Percentiles rank a stretch among this genome's conserved stretches.
These are phyloP conservation scores for Arenaria interpres DNA, from an alignment of 2,113 vertebrate genomes.

Conservation along the genomic window DNA sequence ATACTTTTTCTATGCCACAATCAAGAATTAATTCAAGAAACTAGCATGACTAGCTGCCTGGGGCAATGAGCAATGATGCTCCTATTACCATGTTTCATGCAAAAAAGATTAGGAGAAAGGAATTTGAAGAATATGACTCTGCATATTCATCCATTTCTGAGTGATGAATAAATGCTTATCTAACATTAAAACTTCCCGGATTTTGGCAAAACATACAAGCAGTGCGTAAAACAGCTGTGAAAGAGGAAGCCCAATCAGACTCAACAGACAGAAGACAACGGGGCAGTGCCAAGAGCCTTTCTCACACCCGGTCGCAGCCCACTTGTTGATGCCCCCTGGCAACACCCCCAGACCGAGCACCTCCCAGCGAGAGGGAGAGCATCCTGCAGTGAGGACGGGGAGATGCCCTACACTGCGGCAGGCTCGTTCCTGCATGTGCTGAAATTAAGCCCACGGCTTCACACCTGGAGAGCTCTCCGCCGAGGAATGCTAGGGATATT, in stretches of 20 bases:
- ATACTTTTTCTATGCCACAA: not conserved
- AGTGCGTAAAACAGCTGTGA: not conserved
- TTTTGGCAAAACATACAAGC: not conserved
- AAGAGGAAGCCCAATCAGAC: not conserved
- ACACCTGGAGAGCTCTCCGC: not conserved
- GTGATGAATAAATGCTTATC: not conserved
- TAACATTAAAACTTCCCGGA: not conserved
- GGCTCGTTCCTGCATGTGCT: accelerated
- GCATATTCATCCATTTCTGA: not conserved
- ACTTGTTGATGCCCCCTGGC: not conserved
- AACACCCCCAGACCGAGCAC: not conserved
- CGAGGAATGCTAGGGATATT: not conserved
- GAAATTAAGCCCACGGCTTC: not conserved
- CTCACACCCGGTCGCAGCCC: not conserved
- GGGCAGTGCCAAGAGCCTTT: not conserved
- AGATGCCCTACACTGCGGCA: not conserved
- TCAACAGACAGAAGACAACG: not conserved
- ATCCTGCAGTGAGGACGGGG: not conserved
- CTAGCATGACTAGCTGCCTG: not conserved
- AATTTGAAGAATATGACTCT: not conserved
- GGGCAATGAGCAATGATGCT: not conserved
- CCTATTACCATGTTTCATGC: not conserved
- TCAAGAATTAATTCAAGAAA: not conserved
- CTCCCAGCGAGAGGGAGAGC: not conserved
- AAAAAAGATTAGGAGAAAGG: not conserved